These are phyloP conservation scores for Arrhamphus sclerolepis DNA, from an alignment of 2,797 vertebrate genomes.

Conservation along the genomic window DNA sequence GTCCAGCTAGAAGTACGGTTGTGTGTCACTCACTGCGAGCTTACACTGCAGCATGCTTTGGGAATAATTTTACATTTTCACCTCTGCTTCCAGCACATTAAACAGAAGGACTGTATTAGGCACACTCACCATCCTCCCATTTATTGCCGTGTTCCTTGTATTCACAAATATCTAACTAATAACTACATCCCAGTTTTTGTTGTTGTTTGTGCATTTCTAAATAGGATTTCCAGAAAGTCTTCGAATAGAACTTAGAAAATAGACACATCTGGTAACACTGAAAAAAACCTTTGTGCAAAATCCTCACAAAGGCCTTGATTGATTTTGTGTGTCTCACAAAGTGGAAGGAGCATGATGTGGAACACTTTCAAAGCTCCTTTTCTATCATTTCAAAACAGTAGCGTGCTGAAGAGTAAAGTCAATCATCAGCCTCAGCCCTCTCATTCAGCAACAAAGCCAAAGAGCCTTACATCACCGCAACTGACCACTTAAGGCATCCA, in stretches of 20 bases:
- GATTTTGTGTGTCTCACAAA: slow-evolving; percentile 56
- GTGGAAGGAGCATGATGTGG: slow-evolving; percentile 46
- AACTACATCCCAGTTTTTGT: slow-evolving; percentile 44
- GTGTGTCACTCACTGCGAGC: slow-evolving; percentile 32
- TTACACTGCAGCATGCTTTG: slow-evolving; percentile 43
- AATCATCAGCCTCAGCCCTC: slow-evolving; percentile 75
- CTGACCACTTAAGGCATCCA: slow-evolving; percentile 79
- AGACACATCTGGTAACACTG: slow-evolving; percentile 68
- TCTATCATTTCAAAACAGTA: slow-evolving; percentile 69
- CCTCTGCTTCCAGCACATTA: slow-evolving; percentile 21
- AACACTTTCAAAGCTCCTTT: slow-evolving; percentile 66
- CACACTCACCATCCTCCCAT: slow-evolving; percentile 42
- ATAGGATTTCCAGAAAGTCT: slow-evolving; percentile 40
- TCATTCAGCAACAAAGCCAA: slow-evolving; percentile 74
- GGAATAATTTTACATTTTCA: slow-evolving; percentile 28
- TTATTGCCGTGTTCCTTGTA: slow-evolving; percentile 34
- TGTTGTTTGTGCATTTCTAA: slow-evolving; percentile 51
- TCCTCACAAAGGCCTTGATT: slow-evolving; percentile 65
- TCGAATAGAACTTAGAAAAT: slow-evolving; percentile 54
- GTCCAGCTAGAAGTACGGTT: slow-evolving; percentile 26
- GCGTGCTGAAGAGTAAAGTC: slow-evolving; percentile 67
- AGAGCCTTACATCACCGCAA: slow-evolving; percentile 64
- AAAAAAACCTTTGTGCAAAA: slow-evolving; percentile 66
- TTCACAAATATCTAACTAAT: slow-evolving; percentile 40
- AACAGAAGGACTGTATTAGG: slow-evolving; percentile 31